Conservation (phyloP, 2,797 vertebrate species). For the Mormyrops attenuatus region DNA sequence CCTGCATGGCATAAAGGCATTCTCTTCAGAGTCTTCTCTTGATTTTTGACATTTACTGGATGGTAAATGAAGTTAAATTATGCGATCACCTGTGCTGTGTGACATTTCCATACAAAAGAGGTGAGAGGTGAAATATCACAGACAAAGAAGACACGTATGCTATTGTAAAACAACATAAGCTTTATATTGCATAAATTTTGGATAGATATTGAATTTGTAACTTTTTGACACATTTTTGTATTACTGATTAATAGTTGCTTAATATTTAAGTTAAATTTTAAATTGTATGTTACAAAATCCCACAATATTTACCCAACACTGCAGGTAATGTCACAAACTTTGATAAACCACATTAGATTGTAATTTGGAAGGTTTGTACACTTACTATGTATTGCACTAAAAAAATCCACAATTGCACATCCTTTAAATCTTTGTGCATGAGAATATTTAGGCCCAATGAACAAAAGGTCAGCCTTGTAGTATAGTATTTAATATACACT, state of each 20-base stretch:
- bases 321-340: neutral
- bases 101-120: neutral
- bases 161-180: neutral
- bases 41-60: neutral
- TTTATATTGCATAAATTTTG: neutral
- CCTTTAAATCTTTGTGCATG: neutral
- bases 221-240: neutral
- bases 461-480: neutral
- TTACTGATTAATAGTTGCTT: neutral
- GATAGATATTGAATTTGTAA: neutral
- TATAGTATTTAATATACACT: neutral
- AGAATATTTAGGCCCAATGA: neutral
- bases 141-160: neutral
- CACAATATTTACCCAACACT: neutral
- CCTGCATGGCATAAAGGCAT: neutral
- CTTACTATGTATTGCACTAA: neutral
- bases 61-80: constrained; percentile 1
- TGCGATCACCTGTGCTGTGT: neutral
- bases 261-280: neutral
- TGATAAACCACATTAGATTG: neutral
- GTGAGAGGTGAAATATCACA: neutral
- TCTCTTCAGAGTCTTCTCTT: neutral
- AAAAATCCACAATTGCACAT: neutral
- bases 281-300: neutral
- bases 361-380: neutral